Base-by-base conservation (phyloP, 2,888 invertebrate species). In the Drosophila melanosoma region DNA sequence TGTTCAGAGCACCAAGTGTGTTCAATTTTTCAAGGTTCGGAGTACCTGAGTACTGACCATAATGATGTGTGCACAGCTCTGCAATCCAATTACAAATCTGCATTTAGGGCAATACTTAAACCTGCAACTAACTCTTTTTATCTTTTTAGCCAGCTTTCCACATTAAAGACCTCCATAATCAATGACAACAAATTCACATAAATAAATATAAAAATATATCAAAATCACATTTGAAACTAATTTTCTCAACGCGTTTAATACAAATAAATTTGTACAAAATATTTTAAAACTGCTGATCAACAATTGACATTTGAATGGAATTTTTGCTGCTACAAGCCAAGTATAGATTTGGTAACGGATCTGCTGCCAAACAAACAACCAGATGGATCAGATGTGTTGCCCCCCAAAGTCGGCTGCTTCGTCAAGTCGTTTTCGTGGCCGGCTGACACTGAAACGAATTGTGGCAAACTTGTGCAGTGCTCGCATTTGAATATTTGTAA, bases 1-100 rank as follows among this genome's bases (percentile, higher is more conserved):
- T 59, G 54, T 42, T 26, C 35, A 11, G 29, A 32, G 23, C 53
- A 40, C 36, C 66, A 48, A 17, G 38, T 52, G 59, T 40, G 17
- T 35, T 23, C 23, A 8, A 42, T 48, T 11, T 63, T 81, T 76
- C 63, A 81, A 79, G 81, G 81, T 70, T 59, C 64, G 51, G 26
- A 62, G 57, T 45, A 67, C 82, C 74, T 48, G 78, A 81, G 82
- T 70, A 51, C 82, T 79, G 79, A 81, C 79, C 79, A 74, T 79
- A 79, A 80, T 82, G 79, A 80, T 78, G 82, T 81, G 65, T 69
- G 63, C 63, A 40, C 68, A 57, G 42, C 45, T 61, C 60, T 71
- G 71, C 76, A 68, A 42, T 67, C 71, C 78, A 78, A 78, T 78
- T 81, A 81, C 62, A 65, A 76, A 58, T 38, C 12, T 42, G 38